phyloP scores from a whole-genome alignment of 2,113 vertebrate species.

The Martes martes region DNA sequence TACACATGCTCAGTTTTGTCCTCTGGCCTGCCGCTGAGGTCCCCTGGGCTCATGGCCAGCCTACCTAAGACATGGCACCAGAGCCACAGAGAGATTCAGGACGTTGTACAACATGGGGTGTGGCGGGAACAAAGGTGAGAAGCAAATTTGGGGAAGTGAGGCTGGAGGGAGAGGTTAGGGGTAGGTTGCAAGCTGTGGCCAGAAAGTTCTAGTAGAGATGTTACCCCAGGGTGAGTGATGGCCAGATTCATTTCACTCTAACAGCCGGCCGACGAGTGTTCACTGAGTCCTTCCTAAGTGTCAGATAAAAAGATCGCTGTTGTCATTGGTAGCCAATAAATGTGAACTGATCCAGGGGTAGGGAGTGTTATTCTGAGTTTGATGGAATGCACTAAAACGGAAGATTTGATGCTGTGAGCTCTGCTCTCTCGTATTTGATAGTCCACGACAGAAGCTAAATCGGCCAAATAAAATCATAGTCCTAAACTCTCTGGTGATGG shows the following conservation, averaged over 20 bases:
- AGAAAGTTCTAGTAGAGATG: neutral
- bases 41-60: neutral
- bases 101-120: rapidly evolving
- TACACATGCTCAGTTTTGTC: neutral
- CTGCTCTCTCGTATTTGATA: neutral
- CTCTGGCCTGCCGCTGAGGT: neutral
- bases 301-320: neutral
- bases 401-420: neutral
- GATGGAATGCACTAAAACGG: neutral
- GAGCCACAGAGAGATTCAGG: neutral
- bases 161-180: neutral
- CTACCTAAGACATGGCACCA: too few species aligned
- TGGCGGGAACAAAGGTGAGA: neutral
- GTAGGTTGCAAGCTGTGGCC: too few species aligned
- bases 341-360: neutral
- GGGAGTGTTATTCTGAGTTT: neutral
- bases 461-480: neutral
- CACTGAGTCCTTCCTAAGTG: neutral
- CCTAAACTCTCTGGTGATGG: neutral
- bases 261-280: neutral
- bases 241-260: neutral
- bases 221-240: neutral
- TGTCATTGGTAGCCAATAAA: neutral
- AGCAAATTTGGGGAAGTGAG: neutral
- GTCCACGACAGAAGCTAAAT: neutral